These are phyloP conservation scores for Zonotrichia albicollis DNA, from an alignment of 2,797 vertebrate genomes.

Conservation along the genomic window DNA sequence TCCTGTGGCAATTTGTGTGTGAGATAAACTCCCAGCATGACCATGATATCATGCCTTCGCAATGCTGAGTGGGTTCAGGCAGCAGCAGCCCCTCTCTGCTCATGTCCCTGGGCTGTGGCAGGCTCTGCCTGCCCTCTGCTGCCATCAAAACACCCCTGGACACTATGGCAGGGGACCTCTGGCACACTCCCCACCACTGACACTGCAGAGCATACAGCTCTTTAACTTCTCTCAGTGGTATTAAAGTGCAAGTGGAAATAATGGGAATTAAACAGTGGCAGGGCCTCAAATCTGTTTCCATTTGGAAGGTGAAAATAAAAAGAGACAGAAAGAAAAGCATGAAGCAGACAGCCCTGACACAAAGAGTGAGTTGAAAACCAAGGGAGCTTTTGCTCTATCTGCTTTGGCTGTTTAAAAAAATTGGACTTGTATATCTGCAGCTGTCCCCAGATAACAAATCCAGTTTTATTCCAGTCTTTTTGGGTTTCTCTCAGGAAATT, in stretches of 20 bases:
- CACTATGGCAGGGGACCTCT: not conserved
- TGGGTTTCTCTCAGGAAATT: not conserved
- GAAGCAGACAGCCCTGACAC: accelerated
- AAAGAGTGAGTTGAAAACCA: not conserved
- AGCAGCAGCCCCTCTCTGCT: not conserved
- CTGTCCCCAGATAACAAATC: not conserved
- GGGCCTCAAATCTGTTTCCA: not conserved
- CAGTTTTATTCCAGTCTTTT: not conserved
- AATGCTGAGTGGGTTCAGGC: not conserved
- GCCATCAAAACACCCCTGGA: not conserved
- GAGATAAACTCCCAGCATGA: conserved; percentile 21
- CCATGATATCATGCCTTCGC: not conserved
- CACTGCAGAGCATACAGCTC: not conserved
- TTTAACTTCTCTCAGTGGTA: not conserved
- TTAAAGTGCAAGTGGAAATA: not conserved
- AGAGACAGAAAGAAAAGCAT: not conserved
- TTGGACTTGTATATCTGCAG: not conserved
- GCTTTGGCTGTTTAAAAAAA: conserved; percentile 3
- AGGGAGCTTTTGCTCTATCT: not conserved
- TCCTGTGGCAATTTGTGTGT: conserved; percentile 38
- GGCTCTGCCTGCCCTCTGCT: conserved; percentile 66
- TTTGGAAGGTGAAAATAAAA: not conserved
- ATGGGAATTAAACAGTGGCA: not conserved
- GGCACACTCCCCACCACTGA: accelerated
- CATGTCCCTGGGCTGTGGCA: accelerated